Base-by-base conservation (phyloP, 1,140 invertebrate species). In the Micrasema minimum region DNA sequence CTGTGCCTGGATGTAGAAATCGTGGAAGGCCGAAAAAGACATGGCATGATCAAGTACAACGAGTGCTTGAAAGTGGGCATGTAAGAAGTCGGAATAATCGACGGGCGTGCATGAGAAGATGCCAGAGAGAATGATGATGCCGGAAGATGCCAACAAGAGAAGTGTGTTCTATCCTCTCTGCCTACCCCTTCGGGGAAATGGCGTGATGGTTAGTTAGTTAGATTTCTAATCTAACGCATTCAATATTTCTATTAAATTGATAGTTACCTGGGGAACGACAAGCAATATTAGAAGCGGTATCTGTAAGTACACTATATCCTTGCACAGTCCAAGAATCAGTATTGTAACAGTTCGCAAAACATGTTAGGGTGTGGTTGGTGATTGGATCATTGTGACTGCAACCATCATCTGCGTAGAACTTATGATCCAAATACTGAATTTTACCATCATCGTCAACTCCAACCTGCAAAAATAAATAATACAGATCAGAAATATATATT, bases 391-490 rank as follows among this genome's bases (percentile, higher is more conserved):
- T 92, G 1, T 81, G 81, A 3, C 79, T 78, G 61, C 78, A 83
- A 0, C 92, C 92, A 12, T 83, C 79, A 77, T 93, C 90, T 77
- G 88, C 85, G 78, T 88, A 91, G 45, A 89, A 85, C 4, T 82
- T 82, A 18, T 82, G 82, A 48, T 89, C 86, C 14, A 93, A 77
- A 64, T 89, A 89, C 48, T 91, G 88, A 38, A 93, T 90, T 75
- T 86, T 85, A 5, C 91, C 92, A 5, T 84, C 79, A 9, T 87
- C 80, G 76, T 92, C 86, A 2, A 91, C 85, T 7, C 87, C 90
- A 18, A 89, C 83, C 81, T 90, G 83, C 76, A 86, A 7, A 38
- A 14, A 4, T 69, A 2, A 61, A 11, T n/a, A 51, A 14, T 22
- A 55, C 4, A 22, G 12, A 9, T 48, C 16, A 48, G 7, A n/a